Evolutionary conservation across 1,140 invertebrate genomes (phyloP).

Genomic region (Pygmarrhopalites habei): DNA sequence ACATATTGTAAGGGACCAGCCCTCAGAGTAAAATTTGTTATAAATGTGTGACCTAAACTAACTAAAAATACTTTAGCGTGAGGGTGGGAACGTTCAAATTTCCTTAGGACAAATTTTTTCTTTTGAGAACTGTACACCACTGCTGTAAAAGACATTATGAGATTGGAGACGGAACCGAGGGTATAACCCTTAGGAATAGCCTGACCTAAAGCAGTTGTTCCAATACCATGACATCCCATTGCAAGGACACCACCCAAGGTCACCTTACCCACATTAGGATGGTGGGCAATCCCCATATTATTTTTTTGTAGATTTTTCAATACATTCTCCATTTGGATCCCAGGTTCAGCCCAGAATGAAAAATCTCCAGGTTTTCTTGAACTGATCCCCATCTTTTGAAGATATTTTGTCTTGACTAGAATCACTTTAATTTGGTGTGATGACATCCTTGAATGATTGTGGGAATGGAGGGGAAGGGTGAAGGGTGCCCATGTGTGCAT

Average conservation of each 20-base stretch:
- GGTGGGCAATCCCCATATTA: neutral
- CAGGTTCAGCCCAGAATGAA: neutral
- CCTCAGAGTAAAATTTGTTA: constrained; percentile 2
- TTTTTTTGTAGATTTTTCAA: constrained; percentile 6
- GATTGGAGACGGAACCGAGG: constrained; percentile 10
- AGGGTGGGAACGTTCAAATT: constrained; percentile 11
- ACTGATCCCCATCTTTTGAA: neutral
- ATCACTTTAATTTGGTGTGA: neutral
- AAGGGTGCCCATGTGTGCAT: neutral
- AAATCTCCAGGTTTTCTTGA: neutral
- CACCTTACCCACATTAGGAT: constrained; percentile 2
- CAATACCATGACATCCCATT: constrained; percentile 15
- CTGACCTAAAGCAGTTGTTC: neutral
- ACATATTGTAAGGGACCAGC: constrained; percentile 10
- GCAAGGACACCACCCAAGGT: constrained; percentile 25
- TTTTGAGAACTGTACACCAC: constrained; percentile 2
- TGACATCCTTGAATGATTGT: too few species aligned
- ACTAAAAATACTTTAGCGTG: constrained; percentile 20
- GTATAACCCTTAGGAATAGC: neutral
- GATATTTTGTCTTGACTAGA: neutral
- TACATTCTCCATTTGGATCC: constrained; percentile 14
- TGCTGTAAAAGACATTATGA: neutral
- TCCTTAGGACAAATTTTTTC: constrained; percentile 9
- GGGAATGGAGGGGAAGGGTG: too few species aligned
- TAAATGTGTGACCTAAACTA: constrained; percentile 16